phyloP scores from a whole-genome alignment of 2,113 vertebrate genomes.

The Triplophysa siluroides region DNA sequence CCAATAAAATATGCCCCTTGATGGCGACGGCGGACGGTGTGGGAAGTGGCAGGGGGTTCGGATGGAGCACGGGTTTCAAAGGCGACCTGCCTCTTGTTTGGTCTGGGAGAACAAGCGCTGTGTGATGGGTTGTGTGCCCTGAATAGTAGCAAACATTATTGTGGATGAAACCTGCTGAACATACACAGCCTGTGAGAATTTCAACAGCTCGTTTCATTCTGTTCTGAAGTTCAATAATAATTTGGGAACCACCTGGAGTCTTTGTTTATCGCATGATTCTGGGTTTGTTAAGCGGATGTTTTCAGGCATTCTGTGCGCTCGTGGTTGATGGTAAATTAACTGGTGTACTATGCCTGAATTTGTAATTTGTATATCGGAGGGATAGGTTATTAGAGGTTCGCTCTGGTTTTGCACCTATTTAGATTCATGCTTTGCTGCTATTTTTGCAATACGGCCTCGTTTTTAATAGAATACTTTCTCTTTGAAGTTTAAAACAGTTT shows the following conservation, averaged over 20 bases:
- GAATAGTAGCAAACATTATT: constrained; percentile 36
- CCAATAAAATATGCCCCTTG: constrained; percentile 64
- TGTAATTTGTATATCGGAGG: constrained; percentile 15
- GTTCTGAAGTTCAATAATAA: neutral
- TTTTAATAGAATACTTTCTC: neutral
- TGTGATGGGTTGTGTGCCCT: constrained; percentile 24
- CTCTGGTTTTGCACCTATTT: constrained; percentile 1
- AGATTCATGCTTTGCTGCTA: neutral
- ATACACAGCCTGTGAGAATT: neutral
- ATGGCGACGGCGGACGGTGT: constrained; percentile 51
- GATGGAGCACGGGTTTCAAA: constrained; percentile 54
- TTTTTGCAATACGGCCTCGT: neutral
- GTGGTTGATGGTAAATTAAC: neutral
- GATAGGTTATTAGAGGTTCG: constrained; percentile 7
- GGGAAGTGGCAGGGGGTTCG: constrained; percentile 46
- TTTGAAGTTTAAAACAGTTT: neutral
- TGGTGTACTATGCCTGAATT: neutral
- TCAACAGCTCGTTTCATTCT: neutral
- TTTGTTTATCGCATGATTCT: neutral
- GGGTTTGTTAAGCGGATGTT: neutral
- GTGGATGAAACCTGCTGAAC: constrained; percentile 34
- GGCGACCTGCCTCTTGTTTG: constrained; percentile 56
- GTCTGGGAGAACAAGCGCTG: constrained; percentile 47
- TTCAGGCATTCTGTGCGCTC: neutral
- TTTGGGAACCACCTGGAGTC: constrained; percentile 19